Conservation (phyloP, 1,140 invertebrate genomes). For the Drosophila auraria region DNA sequence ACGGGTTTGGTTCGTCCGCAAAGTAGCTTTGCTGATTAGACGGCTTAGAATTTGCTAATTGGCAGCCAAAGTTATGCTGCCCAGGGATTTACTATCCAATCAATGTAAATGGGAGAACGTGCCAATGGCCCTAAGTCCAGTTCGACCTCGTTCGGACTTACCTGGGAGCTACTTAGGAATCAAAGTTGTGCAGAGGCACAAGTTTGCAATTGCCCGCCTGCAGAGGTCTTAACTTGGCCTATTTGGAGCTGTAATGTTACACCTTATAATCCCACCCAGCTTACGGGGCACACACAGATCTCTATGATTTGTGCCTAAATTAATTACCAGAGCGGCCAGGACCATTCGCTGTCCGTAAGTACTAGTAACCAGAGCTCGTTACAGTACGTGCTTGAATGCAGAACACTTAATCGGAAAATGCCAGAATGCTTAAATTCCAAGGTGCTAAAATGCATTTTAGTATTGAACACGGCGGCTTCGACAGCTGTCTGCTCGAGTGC, state of each 20-base stretch:
- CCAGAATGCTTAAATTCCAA: conserved; percentile 8
- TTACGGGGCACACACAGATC: background rate
- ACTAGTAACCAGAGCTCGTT: background rate
- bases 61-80: conserved; percentile 30
- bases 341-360: background rate
- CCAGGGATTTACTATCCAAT: conserved; percentile 45
- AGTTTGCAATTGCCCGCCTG: conserved; percentile 15
- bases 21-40: conserved; percentile 48
- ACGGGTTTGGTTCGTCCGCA: conserved; percentile 32
- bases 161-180: background rate
- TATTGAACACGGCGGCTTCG: conserved; percentile 15
- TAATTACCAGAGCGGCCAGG: conserved; percentile 11
- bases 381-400: conserved; percentile 14
- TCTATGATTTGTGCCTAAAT: conserved; percentile 28
- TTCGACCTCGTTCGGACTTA: background rate
- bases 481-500: background rate
- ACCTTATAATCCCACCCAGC: background rate
- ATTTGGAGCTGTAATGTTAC: background rate
- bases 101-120: conserved; percentile 52
- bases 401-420: conserved; percentile 14
- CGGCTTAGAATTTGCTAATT: conserved; percentile 49
- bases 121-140: conserved; percentile 25
- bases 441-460: conserved; percentile 21
- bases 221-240: conserved; percentile 23
- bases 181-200: background rate